These are phyloP conservation scores for Apodemia duryi DNA, from an alignment of 2,888 invertebrate species.

Conservation along the genomic window DNA sequence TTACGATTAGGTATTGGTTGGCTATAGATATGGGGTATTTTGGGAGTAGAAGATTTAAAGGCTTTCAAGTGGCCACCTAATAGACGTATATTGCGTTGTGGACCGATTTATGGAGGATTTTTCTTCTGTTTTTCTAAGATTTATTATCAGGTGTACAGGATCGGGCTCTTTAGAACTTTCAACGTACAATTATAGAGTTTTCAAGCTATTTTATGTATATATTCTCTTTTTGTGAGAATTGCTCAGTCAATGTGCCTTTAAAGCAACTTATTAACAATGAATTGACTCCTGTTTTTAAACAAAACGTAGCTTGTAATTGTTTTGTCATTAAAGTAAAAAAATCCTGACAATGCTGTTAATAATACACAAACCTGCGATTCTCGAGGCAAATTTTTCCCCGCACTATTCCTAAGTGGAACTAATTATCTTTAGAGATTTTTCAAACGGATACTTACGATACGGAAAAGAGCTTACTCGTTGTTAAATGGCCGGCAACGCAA, in stretches of 20 bases:
- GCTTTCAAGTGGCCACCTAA: constrained; percentile 65
- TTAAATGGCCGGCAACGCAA: too few species aligned
- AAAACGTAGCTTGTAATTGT: too few species aligned
- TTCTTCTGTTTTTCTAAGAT: constrained; percentile 66
- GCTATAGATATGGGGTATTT: constrained; percentile 58
- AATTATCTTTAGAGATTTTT: too few species aligned
- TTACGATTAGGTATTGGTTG: constrained; percentile 29
- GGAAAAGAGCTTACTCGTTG: too few species aligned
- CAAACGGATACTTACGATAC: too few species aligned
- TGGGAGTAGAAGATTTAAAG: constrained; percentile 63
- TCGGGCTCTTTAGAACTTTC: constrained; percentile 45
- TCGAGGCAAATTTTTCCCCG: too few species aligned
- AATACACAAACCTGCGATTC: too few species aligned
- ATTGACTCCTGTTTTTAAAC: too few species aligned
- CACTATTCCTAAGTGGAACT: too few species aligned
- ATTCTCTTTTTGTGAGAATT: background rate
- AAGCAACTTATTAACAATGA: too few species aligned
- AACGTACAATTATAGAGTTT: constrained; percentile 42
- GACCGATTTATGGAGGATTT: constrained; percentile 70
- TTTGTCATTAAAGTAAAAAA: background rate
- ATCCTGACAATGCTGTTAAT: too few species aligned
- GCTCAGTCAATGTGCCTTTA: too few species aligned
- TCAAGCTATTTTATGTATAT: constrained; percentile 20
- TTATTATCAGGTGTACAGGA: constrained; percentile 51
- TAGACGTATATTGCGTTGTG: constrained; percentile 74